Evolutionary conservation across 2,113 vertebrate genomes (phyloP).

Genomic region (Paraplagusia blochii): DNA sequence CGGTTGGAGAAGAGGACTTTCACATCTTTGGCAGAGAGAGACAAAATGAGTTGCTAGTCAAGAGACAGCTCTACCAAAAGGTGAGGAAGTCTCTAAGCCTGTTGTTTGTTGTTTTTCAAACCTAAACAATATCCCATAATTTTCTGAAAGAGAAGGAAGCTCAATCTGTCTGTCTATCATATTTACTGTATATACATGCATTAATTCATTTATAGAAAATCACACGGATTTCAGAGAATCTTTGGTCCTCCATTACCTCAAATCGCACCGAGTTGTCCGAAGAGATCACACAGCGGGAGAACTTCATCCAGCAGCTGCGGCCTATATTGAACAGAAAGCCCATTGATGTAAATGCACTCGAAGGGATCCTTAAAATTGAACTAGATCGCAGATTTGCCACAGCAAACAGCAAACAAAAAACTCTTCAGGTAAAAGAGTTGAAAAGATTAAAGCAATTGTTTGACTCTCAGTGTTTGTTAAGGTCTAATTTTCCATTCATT

Average conservation of each 20-base stretch:
- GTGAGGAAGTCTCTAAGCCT: conserved; percentile 26
- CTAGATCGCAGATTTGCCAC: conserved; percentile 3
- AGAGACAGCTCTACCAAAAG: conserved; percentile 57
- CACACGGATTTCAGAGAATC: conserved; percentile 26
- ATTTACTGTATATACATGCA: no score
- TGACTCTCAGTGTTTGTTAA: no score
- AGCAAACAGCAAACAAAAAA: background rate
- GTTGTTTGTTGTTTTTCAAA: no score
- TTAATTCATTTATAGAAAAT: conserved; percentile 56
- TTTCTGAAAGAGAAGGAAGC: no score
- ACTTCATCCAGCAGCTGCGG: conserved; percentile 26
- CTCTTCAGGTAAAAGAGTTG: conserved; percentile 43
- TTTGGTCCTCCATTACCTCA: conserved; percentile 24
- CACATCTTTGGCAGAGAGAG: conserved; percentile 47
- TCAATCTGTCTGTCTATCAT: background rate
- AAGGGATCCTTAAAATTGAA: conserved; percentile 40
- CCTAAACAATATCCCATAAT: no score
- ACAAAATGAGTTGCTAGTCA: conserved; percentile 51
- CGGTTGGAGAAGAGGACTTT: conserved; percentile 30
- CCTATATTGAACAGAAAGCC: background rate
- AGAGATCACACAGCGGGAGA: conserved; percentile 25
- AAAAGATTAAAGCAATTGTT: no score
- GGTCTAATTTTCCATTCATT: no score
- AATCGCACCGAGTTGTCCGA: conserved; percentile 5
- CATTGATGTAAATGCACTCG: background rate